phyloP scores from a whole-genome alignment of 2,888 invertebrate genomes.

The Mimas tiliae region DNA sequence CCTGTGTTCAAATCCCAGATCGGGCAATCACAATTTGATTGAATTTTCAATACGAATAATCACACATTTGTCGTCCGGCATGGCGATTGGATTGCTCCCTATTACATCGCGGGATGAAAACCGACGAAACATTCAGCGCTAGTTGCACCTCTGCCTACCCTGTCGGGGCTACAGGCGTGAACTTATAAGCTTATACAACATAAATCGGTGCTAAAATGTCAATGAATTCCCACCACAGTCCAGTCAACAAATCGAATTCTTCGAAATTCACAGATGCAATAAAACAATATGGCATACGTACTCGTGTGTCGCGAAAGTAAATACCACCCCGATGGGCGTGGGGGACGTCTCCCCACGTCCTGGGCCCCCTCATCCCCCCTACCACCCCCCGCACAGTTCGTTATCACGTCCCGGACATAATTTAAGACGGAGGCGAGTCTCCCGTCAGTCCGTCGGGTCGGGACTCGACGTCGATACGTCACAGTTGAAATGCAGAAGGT shows the following conservation, averaged over 20 bases:
- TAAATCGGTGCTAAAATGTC: too few species aligned
- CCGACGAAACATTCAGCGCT: too few species aligned
- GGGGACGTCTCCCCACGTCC: background rate
- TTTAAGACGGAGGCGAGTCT: constrained; percentile 64
- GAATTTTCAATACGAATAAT: too few species aligned
- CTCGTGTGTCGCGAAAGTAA: constrained; percentile 38
- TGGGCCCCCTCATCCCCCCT: background rate
- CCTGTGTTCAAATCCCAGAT: too few species aligned
- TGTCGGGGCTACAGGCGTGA: too few species aligned
- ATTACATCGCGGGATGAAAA: too few species aligned
- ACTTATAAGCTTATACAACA: too few species aligned
- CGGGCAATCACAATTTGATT: too few species aligned
- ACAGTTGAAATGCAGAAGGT: constrained; percentile 16
- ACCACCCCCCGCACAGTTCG: constrained; percentile 30
- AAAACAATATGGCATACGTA: constrained; percentile 35
- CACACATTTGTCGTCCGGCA: too few species aligned
- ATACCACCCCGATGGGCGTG: constrained; percentile 29
- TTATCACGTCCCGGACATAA: constrained; percentile 82
- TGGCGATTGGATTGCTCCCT: too few species aligned
- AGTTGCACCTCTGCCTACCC: too few species aligned
- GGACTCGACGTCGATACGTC: constrained; percentile 27
- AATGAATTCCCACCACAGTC: constrained; percentile 8
- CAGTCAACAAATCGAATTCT: constrained; percentile 23
- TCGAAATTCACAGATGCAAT: constrained; percentile 30
- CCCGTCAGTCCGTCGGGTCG: constrained; percentile 41